Percentiles rank a stretch among this genome's conserved stretches.
phyloP scores from a whole-genome alignment of 1,140 invertebrate genomes.

The Ceratina calcarata region DNA sequence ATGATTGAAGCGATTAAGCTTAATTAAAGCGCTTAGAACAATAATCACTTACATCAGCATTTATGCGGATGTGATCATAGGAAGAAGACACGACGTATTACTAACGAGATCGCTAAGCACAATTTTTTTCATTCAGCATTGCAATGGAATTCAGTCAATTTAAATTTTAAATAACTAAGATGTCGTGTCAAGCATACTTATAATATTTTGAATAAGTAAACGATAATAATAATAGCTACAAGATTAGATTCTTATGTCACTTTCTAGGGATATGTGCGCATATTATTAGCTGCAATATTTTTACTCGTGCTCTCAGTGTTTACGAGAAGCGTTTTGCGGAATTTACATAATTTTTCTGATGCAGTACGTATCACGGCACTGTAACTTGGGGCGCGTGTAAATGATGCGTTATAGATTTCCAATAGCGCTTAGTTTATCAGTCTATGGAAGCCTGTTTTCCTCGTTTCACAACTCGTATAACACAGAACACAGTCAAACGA shows the following conservation, averaged over 20 bases:
- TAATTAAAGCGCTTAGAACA: slow-evolving; percentile 1
- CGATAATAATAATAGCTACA: neutral
- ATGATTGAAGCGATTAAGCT: neutral
- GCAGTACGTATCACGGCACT: neutral
- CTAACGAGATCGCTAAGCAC: neutral
- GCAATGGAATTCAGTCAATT: neutral
- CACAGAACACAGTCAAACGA: no score
- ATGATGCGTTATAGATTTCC: slow-evolving; percentile 39
- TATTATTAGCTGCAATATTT: neutral
- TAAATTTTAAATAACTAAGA: neutral
- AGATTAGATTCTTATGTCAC: neutral
- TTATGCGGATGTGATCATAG: neutral
- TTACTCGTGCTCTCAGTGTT: neutral
- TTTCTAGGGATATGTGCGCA: neutral
- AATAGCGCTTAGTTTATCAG: slow-evolving; percentile 37
- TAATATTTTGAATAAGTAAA: neutral
- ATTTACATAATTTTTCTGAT: slow-evolving; percentile 14
- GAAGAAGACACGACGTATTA: neutral
- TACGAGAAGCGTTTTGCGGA: neutral
- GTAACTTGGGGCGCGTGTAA: neutral
- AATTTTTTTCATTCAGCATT: neutral
- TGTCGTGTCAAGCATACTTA: neutral
- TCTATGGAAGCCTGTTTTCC: slow-evolving; percentile 11
- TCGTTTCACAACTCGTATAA: slow-evolving; percentile 3
- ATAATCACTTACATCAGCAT: neutral